Percentiles rank a stretch among this genome's conserved stretches.
Evolutionary conservation across 1,140 invertebrate species (phyloP).

Genomic region (Thaumetopoea pityocampa): DNA sequence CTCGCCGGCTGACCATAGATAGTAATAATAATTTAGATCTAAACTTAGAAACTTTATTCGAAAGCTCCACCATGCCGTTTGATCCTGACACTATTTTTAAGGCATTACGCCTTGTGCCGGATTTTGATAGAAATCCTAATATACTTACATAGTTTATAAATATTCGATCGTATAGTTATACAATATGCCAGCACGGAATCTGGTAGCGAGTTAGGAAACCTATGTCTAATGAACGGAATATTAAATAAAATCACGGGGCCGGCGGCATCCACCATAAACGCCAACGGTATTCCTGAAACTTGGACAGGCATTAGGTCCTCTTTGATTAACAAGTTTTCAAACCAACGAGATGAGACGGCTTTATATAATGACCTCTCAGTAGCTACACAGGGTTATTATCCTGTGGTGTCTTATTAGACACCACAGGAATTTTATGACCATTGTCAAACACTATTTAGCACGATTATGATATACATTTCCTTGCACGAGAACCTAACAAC

Average conservation of each 20-base stretch:
- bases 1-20: too few species aligned
- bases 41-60: not conserved
- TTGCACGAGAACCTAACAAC: slow-evolving; percentile 19
- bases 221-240: slow-evolving; percentile 23
- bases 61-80: not conserved
- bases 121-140: slow-evolving; percentile 9
- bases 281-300: slow-evolving; percentile 22
- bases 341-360: slow-evolving; percentile 19
- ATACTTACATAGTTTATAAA: slow-evolving; percentile 3
- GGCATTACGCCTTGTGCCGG: slow-evolving; percentile 5
- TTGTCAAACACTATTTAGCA: slow-evolving; percentile 22
- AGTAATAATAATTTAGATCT: slow-evolving; percentile 3
- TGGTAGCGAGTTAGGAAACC: slow-evolving; percentile 5
- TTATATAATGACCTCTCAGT: slow-evolving; percentile 24
- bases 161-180: not conserved
- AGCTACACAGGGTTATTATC: slow-evolving; percentile 13
- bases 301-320: slow-evolving; percentile 20
- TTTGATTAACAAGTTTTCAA: slow-evolving; percentile 21
- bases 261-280: slow-evolving; percentile 23
- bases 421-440: slow-evolving; percentile 25
- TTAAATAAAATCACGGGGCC: slow-evolving; percentile 24
- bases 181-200: not conserved
- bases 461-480: slow-evolving; percentile 24
- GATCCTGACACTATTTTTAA: slow-evolving; percentile 5
- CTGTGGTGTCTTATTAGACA: too few species aligned